Evolutionary conservation across 2,888 invertebrate species (phyloP).

Genomic region (Sinohyriopsis cumingii): DNA sequence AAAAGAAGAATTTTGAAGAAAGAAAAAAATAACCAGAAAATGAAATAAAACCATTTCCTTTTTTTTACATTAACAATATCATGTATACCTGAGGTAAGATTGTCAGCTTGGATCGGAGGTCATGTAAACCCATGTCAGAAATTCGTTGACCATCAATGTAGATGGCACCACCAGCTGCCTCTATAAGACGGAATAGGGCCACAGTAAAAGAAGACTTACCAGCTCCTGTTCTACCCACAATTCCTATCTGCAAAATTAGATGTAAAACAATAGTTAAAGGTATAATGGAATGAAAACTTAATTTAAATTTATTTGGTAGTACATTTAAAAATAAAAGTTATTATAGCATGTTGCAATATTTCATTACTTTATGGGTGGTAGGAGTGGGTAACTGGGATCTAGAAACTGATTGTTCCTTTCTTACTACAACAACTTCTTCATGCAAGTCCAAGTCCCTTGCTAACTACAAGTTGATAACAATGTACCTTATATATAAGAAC

Average conservation of each 20-base stretch:
- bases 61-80: too few relatives aligned
- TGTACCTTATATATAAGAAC: too few relatives aligned
- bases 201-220: conserved; percentile 67
- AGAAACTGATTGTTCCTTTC: too few relatives aligned
- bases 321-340: not conserved
- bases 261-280: not conserved
- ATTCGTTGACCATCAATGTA: conserved; percentile 61
- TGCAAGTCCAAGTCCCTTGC: too few relatives aligned
- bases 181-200: conserved; percentile 64
- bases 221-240: conserved; percentile 67
- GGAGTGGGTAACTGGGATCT: too few relatives aligned
- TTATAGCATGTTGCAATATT: too few relatives aligned
- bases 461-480: too few relatives aligned
- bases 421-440: too few relatives aligned
- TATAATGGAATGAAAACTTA: not conserved
- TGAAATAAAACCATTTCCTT: not conserved
- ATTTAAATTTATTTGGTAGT: too few relatives aligned
- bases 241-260: conserved; percentile 55
- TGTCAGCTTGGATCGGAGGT: conserved; percentile 69
- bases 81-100: conserved; percentile 71
- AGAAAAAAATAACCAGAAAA: not conserved
- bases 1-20: too few relatives aligned
- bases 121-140: conserved; percentile 63
- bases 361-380: too few relatives aligned
- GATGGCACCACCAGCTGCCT: conserved; percentile 59